A percentile compares a stretch with the other conserved stretches of the same genome.
Evolutionary conservation across 2,888 invertebrate species (phyloP).

Genomic region (Napeogenes sylphis): DNA sequence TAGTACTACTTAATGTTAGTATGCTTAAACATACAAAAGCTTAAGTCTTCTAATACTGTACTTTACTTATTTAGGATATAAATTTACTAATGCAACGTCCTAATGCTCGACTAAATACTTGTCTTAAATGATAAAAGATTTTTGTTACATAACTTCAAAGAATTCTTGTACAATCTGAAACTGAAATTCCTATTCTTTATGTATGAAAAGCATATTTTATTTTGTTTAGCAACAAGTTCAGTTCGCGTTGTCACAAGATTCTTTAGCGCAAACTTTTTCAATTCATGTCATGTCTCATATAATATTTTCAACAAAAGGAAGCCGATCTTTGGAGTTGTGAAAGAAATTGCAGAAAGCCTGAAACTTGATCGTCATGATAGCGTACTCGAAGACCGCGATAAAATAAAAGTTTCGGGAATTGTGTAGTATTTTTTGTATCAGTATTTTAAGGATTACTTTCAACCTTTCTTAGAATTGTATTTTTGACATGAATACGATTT

Average conservation of each 20-base stretch:
- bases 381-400: constrained; percentile 43
- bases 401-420: constrained; percentile 47
- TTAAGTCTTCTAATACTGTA: too few relatives aligned
- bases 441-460: constrained; percentile 2
- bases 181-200: neutral
- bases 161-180: too few relatives aligned
- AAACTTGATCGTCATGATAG: constrained; percentile 47
- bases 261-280: constrained; percentile 54
- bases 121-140: too few relatives aligned
- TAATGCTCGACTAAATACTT: too few relatives aligned
- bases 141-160: too few relatives aligned
- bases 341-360: constrained; percentile 49
- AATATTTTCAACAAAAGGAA: constrained; percentile 55
- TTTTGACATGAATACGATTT: neutral
- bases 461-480: neutral
- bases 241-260: constrained; percentile 44
- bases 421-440: constrained; percentile 13
- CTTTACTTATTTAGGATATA: too few relatives aligned
- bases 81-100: too few relatives aligned
- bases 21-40: too few relatives aligned
- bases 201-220: constrained; percentile 16
- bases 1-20: too few relatives aligned
- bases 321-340: constrained; percentile 54
- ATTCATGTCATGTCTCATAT: constrained; percentile 62
- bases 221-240: constrained; percentile 40